phyloP scores from a whole-genome alignment of 2,888 invertebrate genomes.

The Melanargia galathea region DNA sequence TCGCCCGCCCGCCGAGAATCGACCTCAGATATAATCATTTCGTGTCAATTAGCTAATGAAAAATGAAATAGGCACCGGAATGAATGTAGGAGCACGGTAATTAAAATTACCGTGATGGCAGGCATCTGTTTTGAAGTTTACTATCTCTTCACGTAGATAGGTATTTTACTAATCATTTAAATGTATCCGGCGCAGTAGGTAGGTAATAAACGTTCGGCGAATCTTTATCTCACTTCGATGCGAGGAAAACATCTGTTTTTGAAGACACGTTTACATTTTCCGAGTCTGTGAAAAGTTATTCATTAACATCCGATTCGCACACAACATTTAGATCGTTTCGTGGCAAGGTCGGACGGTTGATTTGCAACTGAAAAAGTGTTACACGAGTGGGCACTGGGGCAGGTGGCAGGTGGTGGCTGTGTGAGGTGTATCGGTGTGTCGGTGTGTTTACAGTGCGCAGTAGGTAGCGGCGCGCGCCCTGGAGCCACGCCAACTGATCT shows the following conservation, averaged over 20 bases:
- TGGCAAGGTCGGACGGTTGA: conserved; percentile 32
- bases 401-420: conserved; percentile 43
- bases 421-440: conserved; percentile 50
- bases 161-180: conserved; percentile 28
- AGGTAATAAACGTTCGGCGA: conserved; percentile 11
- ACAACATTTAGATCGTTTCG: conserved; percentile 6
- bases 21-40: conserved; percentile 76
- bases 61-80: conserved; percentile 72
- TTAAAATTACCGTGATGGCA: conserved; percentile 74
- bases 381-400: conserved; percentile 42
- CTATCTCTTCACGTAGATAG: conserved; percentile 23
- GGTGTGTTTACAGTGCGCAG: conserved; percentile 54
- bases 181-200: conserved; percentile 16
- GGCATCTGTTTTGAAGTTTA: conserved; percentile 68
- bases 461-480: conserved; percentile 51
- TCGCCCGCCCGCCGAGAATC: conserved; percentile 67
- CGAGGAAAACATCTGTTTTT: conserved; percentile 10
- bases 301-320: conserved; percentile 16
- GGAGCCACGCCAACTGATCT: conserved; percentile 70
- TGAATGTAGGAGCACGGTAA: conserved; percentile 63
- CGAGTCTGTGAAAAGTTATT: conserved; percentile 21
- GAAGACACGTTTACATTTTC: conserved; percentile 9
- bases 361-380: conserved; percentile 33
- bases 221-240: neutral
- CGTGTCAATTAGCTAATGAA: conserved; percentile 82